A percentile compares a stretch with the other conserved stretches of the same genome.
These are phyloP conservation scores for Enteromius afrohamiltoni DNA, from an alignment of 2,797 vertebrate genomes.

Conservation along the genomic window DNA sequence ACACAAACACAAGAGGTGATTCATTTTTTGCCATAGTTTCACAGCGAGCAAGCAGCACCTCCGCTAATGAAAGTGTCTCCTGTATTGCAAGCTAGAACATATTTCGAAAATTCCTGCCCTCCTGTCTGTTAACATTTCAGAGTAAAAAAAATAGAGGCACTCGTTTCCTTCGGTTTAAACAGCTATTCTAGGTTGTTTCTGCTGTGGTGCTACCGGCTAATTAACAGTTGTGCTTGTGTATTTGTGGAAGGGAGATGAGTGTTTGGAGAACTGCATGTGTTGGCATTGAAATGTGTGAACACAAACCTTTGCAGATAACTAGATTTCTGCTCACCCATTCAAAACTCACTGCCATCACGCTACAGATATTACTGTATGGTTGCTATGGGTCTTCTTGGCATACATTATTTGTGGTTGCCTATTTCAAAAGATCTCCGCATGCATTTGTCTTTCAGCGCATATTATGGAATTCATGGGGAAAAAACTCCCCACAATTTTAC, in stretches of 20 bases:
- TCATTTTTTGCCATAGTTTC: slow-evolving; percentile 11
- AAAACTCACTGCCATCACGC: neutral
- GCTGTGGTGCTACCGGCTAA: slow-evolving; percentile 8
- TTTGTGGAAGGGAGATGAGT: neutral
- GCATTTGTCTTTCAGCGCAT: neutral
- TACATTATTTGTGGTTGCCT: neutral
- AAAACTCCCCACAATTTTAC: too few relatives aligned
- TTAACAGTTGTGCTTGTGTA: slow-evolving; percentile 2
- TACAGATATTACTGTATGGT: neutral
- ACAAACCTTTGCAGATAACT: slow-evolving; percentile 40
- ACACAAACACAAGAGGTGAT: slow-evolving; percentile 37
- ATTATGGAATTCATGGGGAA: neutral
- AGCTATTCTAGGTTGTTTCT: slow-evolving; percentile 18
- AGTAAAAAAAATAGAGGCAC: neutral
- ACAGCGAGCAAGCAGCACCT: slow-evolving; percentile 27
- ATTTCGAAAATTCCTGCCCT: neutral
- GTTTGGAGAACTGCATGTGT: neutral
- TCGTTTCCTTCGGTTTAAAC: neutral
- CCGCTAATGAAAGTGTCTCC: slow-evolving; percentile 23
- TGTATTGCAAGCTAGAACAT: neutral
- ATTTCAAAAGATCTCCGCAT: neutral
- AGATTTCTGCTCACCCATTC: neutral
- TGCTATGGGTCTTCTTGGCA: neutral
- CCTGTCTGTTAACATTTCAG: neutral
- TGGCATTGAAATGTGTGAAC: slow-evolving; percentile 8